Evolutionary conservation across 2,797 vertebrate species (phyloP).

Genomic region (Rhinophrynus dorsalis): DNA sequence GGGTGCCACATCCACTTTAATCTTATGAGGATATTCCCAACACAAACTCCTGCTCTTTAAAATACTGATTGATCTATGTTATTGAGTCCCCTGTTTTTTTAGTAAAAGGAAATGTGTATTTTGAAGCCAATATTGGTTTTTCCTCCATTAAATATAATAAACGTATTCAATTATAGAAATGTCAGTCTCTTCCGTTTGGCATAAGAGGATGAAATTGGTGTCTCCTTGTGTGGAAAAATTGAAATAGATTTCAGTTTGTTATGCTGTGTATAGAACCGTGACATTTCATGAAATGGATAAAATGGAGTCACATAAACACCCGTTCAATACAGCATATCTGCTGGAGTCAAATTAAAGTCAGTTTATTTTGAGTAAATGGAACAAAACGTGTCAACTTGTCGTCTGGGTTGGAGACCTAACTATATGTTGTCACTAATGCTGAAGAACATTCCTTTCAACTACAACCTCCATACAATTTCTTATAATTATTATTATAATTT

Average conservation of each 20-base stretch:
- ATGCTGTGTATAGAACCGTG: conserved; percentile 25
- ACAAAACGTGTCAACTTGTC: conserved; percentile 37
- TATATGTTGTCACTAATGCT: conserved; percentile 8
- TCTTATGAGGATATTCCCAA: background rate
- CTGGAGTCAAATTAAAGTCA: conserved; percentile 27
- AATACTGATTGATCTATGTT: background rate
- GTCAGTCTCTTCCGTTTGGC: conserved; percentile 17
- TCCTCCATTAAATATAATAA: background rate
- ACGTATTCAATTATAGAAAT: conserved; percentile 29
- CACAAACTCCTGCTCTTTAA: too few species aligned
- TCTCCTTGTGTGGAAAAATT: conserved; percentile 16
- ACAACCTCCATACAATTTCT: background rate
- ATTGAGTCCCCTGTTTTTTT: background rate
- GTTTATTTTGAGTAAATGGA: background rate
- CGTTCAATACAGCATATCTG: background rate
- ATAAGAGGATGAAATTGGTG: conserved; percentile 11
- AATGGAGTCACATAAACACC: conserved; percentile 25
- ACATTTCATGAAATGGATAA: conserved; percentile 37
- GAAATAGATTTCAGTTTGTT: conserved; percentile 31
- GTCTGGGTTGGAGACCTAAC: background rate
- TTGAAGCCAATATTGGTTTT: background rate
- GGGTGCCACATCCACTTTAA: too few species aligned
- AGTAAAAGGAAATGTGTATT: background rate
- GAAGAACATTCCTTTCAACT: background rate
- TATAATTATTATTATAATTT: too few species aligned